Evolutionary conservation across 2,113 vertebrate species (phyloP).

Genomic region (Thalassoma bifasciatum): DNA sequence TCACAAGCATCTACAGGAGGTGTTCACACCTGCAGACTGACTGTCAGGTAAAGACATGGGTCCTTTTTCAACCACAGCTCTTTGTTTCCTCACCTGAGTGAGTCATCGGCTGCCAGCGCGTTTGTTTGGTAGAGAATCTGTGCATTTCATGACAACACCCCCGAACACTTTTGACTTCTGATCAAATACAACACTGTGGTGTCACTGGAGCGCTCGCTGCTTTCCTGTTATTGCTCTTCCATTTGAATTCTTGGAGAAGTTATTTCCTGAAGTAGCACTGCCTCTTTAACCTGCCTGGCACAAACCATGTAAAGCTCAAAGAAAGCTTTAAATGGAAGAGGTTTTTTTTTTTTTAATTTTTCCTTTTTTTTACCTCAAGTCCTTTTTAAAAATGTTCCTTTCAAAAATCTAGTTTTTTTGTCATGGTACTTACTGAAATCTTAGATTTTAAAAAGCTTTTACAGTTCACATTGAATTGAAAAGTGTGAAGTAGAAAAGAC

Average conservation of each 20-base stretch:
- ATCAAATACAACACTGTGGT: constrained; percentile 6
- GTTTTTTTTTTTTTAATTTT: background rate
- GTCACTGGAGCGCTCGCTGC: background rate
- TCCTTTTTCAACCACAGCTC: constrained; percentile 11
- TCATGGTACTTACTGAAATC: constrained; percentile 53
- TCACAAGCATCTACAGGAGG: constrained; percentile 52
- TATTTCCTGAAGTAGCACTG: constrained; percentile 31
- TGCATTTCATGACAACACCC: background rate
- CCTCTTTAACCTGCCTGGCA: constrained; percentile 38
- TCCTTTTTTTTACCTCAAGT: constrained; percentile 18
- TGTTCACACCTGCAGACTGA: constrained; percentile 40
- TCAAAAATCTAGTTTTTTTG: constrained; percentile 74
- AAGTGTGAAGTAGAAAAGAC: constrained; percentile 70
- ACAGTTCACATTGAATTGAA: constrained; percentile 75
- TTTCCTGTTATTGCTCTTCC: constrained; percentile 53
- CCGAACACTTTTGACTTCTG: constrained; percentile 35
- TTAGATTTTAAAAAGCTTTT: constrained; percentile 66
- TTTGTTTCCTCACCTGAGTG: too few relatives aligned
- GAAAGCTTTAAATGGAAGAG: constrained; percentile 22
- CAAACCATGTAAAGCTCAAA: constrained; percentile 69
- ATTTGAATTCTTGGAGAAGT: constrained; percentile 26
- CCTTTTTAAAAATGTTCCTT: constrained; percentile 61
- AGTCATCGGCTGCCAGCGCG: too few relatives aligned
- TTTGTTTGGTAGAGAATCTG: constrained; percentile 2
- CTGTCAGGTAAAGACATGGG: constrained; percentile 14